Conservation (phyloP, 1,140 invertebrate genomes). For the Tribolium madens region DNA sequence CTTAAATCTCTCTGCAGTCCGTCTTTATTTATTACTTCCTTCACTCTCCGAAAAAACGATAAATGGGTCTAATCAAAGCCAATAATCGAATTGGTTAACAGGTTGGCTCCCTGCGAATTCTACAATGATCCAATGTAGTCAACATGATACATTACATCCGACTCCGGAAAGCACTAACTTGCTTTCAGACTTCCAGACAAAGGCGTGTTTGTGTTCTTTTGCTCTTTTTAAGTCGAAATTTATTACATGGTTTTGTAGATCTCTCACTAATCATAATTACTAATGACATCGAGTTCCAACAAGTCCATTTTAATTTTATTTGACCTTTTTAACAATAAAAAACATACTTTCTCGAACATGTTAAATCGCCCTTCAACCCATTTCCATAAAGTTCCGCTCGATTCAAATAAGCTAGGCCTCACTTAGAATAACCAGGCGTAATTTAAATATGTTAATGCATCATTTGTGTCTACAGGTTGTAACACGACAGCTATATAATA, state of each 20-base stretch:
- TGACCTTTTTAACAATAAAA: not conserved
- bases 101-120: not conserved
- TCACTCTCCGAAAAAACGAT: not conserved
- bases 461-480: not conserved
- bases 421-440: not conserved
- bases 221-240: not conserved
- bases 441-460: slow-evolving; percentile 13
- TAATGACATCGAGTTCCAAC: not conserved
- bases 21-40: not conserved
- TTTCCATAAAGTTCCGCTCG: slow-evolving; percentile 11
- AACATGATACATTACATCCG: not conserved
- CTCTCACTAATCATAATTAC: not conserved
- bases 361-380: not conserved
- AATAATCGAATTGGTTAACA: not conserved
- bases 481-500: not conserved
- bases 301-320: not conserved
- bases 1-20: not conserved
- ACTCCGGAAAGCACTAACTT: not conserved
- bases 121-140: not conserved
- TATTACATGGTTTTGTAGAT: not conserved
- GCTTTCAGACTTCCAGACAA: not conserved
- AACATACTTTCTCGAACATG: not conserved
- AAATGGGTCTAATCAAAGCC: not conserved
- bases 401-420: not conserved
- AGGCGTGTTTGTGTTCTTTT: not conserved